Evolutionary conservation across 1,140 invertebrate species (phyloP).

Genomic region (Mamestra configurata): DNA sequence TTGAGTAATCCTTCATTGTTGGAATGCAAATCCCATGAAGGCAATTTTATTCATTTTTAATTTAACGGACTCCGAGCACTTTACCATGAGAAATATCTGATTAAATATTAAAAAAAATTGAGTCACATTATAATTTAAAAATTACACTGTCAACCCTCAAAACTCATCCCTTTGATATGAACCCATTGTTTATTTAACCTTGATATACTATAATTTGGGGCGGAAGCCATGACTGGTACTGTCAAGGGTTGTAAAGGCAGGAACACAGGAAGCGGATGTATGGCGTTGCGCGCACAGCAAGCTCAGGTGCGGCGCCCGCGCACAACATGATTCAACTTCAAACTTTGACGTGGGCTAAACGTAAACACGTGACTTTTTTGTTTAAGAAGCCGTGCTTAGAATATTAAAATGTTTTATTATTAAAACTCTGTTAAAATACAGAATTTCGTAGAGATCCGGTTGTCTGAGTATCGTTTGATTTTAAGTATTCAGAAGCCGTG

Average conservation of each 20-base stretch:
- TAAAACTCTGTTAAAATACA: neutral
- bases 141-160: neutral
- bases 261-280: slow-evolving; percentile 81
- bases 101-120: too few species aligned
- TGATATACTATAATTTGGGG: slow-evolving; percentile 51
- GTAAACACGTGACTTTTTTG: slow-evolving; percentile 62
- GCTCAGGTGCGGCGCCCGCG: slow-evolving; percentile 35
- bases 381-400: slow-evolving; percentile 43
- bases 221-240: slow-evolving; percentile 68
- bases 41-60: too few species aligned
- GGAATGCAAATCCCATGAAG: neutral
- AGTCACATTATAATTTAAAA: neutral
- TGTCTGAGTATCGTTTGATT: neutral
- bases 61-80: neutral
- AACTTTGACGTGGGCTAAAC: slow-evolving; percentile 69
- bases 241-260: slow-evolving; percentile 73
- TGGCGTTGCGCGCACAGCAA: slow-evolving; percentile 57
- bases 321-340: slow-evolving; percentile 61
- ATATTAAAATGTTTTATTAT: slow-evolving; percentile 13
- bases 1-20: neutral
- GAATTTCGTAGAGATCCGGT: slow-evolving; percentile 40
- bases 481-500: neutral
- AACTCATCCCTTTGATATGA: neutral
- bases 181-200: slow-evolving; percentile 49
- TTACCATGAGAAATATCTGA: too few species aligned